A percentile compares a stretch with the other conserved stretches of the same genome.
phyloP scores from a whole-genome alignment of 30 jellyfish, hydroid and myxozoan genomes.

The Hydractinia echinata region DNA sequence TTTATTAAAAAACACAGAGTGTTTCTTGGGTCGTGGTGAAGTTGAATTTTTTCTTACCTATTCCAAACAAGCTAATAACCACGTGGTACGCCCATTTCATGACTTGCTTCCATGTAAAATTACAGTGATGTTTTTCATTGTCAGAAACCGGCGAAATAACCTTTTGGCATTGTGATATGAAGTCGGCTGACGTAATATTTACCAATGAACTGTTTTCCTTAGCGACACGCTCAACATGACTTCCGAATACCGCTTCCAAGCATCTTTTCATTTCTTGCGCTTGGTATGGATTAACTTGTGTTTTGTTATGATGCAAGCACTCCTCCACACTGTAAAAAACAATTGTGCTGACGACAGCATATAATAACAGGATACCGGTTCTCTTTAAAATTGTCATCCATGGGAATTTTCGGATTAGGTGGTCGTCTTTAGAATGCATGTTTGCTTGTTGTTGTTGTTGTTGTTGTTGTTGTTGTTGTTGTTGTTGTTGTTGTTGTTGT shows the following conservation, averaged over 20 bases:
- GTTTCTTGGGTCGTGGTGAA: too few relatives aligned
- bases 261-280: not conserved
- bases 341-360: not conserved
- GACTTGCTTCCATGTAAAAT: not conserved
- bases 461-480: too few relatives aligned
- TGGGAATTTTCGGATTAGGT: not conserved
- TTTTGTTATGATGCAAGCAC: not conserved
- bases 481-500: too few relatives aligned
- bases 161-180: not conserved
- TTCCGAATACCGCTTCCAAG: not conserved
- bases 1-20: too few relatives aligned
- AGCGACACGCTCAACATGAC: not conserved
- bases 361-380: not conserved
- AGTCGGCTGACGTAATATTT: not conserved
- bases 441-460: too few relatives aligned
- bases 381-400: not conserved
- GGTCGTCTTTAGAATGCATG: too few relatives aligned
- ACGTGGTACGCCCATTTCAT: constrained; percentile 14
- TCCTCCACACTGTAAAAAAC: constrained; percentile 10
- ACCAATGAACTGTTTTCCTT: not conserved
- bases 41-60: not conserved
- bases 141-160: not conserved
- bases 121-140: not conserved
- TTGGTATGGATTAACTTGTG: not conserved
- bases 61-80: not conserved